phyloP scores from a whole-genome alignment of 2,113 vertebrate genomes.

The Trochalopteron elliotii region DNA sequence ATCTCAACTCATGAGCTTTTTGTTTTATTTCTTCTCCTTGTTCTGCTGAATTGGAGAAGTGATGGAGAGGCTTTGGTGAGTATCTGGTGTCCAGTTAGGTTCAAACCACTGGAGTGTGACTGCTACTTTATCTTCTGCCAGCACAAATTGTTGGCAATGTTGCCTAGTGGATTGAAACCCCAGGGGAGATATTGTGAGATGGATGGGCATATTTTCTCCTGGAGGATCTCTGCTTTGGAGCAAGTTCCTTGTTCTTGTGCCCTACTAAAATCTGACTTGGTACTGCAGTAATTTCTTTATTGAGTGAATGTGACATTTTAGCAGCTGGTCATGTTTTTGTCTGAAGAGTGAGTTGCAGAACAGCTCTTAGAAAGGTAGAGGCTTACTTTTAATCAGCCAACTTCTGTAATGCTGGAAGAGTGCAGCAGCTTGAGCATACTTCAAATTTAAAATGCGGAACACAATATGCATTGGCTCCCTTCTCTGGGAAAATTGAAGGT shows the following conservation, averaged over 20 bases:
- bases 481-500: background rate
- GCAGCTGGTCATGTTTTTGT: background rate
- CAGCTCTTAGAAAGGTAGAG: background rate
- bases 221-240: background rate
- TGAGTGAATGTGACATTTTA: background rate
- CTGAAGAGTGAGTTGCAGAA: background rate
- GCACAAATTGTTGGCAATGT: background rate
- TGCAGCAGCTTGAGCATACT: background rate
- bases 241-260: background rate
- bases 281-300: background rate
- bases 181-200: background rate
- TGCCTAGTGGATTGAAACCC: background rate
- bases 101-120: background rate
- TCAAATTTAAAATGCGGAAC: background rate
- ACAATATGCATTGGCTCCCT: background rate
- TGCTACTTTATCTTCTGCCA: slow-evolving; percentile 26
- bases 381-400: background rate
- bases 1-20: background rate
- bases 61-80: background rate
- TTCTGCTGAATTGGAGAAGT: background rate
- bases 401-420: background rate
- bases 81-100: background rate
- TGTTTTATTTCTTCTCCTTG: background rate
- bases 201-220: background rate
- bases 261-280: background rate